Evolutionary conservation across 2,113 vertebrate species (phyloP).

Genomic region (Zosterops borbonicus): DNA sequence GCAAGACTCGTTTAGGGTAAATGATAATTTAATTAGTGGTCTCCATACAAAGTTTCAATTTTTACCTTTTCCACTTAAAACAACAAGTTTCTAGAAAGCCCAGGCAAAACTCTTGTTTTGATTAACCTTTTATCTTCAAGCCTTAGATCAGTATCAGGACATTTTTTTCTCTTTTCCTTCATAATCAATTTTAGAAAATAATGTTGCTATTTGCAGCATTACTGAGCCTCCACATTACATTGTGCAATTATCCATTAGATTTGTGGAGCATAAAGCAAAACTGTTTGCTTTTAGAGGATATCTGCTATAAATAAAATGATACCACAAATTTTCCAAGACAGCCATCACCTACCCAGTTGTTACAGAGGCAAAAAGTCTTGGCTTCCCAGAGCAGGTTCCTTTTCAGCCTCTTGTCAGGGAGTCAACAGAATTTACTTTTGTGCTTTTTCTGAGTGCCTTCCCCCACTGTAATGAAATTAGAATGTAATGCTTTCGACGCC

Average conservation of each 20-base stretch:
- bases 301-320: conserved; percentile 76
- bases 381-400: conserved; percentile 44
- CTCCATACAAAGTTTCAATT: conserved; percentile 64
- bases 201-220: conserved; percentile 44
- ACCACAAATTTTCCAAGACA: conserved; percentile 68
- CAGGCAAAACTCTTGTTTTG: conserved; percentile 70
- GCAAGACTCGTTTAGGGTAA: conserved; percentile 18
- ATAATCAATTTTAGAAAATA: conserved; percentile 66
- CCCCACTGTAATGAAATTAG: conserved; percentile 68
- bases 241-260: conserved; percentile 69
- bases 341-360: not conserved
- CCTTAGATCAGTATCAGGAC: conserved; percentile 69
- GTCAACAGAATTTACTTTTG: conserved; percentile 56
- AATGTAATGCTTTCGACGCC: conserved; percentile 69
- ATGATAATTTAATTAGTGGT: conserved; percentile 67
- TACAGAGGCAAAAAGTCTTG: conserved; percentile 33
- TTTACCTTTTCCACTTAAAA: conserved; percentile 72
- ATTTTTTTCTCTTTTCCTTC: conserved; percentile 31
- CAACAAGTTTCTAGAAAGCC: conserved; percentile 58
- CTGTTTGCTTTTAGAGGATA: conserved; percentile 69
- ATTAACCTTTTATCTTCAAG: conserved; percentile 72
- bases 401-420: conserved; percentile 46
- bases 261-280: conserved; percentile 65
- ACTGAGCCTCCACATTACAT: conserved; percentile 36
- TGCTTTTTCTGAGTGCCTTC: conserved; percentile 24